Conservation (phyloP, 2,888 invertebrate species). For the Strigamia maritima region DNA sequence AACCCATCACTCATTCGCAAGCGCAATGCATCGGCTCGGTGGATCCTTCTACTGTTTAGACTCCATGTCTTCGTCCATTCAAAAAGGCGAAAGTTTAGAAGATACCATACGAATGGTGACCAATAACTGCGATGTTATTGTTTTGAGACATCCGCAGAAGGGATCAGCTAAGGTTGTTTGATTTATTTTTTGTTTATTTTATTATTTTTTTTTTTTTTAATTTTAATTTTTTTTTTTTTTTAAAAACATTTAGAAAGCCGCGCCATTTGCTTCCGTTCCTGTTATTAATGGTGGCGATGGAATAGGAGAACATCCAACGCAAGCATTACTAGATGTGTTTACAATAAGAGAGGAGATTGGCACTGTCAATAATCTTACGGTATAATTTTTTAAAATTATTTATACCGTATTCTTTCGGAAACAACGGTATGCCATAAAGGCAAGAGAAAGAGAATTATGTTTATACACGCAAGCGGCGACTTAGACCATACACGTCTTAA, state of each 20-base stretch:
- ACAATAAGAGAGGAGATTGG: conserved; percentile 98
- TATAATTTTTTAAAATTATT: conserved; percentile 42
- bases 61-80: conserved; percentile 83
- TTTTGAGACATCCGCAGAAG: conserved; percentile 87
- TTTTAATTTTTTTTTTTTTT: too few relatives aligned
- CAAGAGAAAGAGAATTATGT: too few relatives aligned
- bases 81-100: conserved; percentile 94
- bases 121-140: conserved; percentile 90
- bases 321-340: conserved; percentile 94
- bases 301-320: conserved; percentile 94
- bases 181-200: conserved; percentile 1
- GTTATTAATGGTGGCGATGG: conserved; percentile 99
- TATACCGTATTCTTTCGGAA: too few relatives aligned
- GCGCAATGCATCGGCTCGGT: conserved; percentile 94
- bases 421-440: too few relatives aligned
- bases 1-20: conserved; percentile 91
- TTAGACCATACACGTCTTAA: too few relatives aligned
- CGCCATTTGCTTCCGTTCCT: conserved; percentile 78
- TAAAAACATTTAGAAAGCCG: conserved; percentile 81
- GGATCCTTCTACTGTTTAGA: conserved; percentile 89
- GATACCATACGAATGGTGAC: conserved; percentile 64
- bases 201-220: conserved; percentile 38
- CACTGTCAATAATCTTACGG: conserved; percentile 91
- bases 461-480: too few relatives aligned
- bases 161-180: conserved; percentile 76